Evolutionary conservation across 2,888 invertebrate genomes (phyloP), one percentile per base, ranked within the genome.

Genomic region (Polyommatus iphigenia): DNA sequence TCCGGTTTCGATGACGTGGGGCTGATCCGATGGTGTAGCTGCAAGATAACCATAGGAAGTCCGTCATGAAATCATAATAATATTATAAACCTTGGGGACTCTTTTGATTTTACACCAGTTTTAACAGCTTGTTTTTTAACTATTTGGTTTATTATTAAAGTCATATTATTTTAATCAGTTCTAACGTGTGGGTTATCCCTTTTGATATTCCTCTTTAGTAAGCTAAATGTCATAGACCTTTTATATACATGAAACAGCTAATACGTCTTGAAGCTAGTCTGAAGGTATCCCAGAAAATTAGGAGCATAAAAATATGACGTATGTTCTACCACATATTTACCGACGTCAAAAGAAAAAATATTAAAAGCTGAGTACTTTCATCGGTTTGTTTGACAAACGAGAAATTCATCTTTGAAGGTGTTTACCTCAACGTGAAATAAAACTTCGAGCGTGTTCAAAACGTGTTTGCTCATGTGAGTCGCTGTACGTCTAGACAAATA

Each of bases 391-490:
- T 91, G 89, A 87, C 84, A 85, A 89, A 85, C 85, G 85, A 86
- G 86, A 89, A 89, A 90, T 89, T 90, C 89, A 89, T 90, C 87
- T 90, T 90, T 88, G 88, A 87, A 89, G 87, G 86, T 90, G 87
- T 90, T 91, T 91, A 89, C 88, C 84, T 85, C 85, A 83, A 86
- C 85, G 87, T 87, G 89, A 89, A 90, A 91, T 91, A 91, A 91
- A 90, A 91, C 88, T 88, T 88, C 84, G 87, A 86, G 83, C 86
- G 86, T 88, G 86, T 88, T 88, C 85, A 85, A 85, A 87, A 88
- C 85, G 87, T 91, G 87, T 90, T 89, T 89, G 86, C 88, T 83
- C 85, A 82, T 85, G 84, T 84, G 85, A 87, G 86, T 87, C 75
- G 73, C 13, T 85, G 85, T 84, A 83, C 84, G 84, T 83, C 86